Evolutionary conservation across 2,888 invertebrate genomes (phyloP).

Genomic region (Saturnia pavonia): DNA sequence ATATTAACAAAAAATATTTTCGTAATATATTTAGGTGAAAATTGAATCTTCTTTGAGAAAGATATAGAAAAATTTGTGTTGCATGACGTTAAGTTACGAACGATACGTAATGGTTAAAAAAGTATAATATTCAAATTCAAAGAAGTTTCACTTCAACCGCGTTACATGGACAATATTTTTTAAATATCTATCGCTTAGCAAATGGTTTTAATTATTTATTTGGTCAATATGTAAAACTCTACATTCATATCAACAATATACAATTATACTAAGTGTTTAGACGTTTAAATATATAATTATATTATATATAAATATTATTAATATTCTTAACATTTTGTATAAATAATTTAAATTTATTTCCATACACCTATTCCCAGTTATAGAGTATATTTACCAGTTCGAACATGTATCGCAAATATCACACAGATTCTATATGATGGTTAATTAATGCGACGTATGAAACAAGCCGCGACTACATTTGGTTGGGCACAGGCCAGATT

Average conservation of each 20-base stretch:
- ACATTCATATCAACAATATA: not conserved
- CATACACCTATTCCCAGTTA: constrained; percentile 38
- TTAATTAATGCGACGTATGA: constrained; percentile 75
- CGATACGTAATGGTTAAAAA: too few relatives aligned
- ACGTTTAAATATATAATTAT: not conserved
- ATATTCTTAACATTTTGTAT: not conserved
- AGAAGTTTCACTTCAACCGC: too few relatives aligned
- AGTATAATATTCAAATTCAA: too few relatives aligned
- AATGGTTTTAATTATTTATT: not conserved
- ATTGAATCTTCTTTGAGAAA: too few relatives aligned
- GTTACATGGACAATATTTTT: too few relatives aligned
- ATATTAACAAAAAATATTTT: too few relatives aligned
- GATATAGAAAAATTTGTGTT: too few relatives aligned
- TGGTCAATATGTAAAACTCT: not conserved
- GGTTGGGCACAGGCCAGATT: constrained; percentile 72
- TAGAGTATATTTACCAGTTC: constrained; percentile 42
- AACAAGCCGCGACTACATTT: constrained; percentile 68
- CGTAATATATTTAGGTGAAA: too few relatives aligned
- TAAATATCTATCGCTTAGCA: not conserved
- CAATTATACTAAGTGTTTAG: not conserved
- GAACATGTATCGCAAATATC: constrained; percentile 41
- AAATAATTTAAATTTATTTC: not conserved
- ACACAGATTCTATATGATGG: constrained; percentile 68
- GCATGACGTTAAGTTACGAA: too few relatives aligned
- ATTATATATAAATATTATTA: not conserved